Base-by-base conservation (phyloP, 92 coral and sea anemone species). In the Epizoanthus stellaris region DNA sequence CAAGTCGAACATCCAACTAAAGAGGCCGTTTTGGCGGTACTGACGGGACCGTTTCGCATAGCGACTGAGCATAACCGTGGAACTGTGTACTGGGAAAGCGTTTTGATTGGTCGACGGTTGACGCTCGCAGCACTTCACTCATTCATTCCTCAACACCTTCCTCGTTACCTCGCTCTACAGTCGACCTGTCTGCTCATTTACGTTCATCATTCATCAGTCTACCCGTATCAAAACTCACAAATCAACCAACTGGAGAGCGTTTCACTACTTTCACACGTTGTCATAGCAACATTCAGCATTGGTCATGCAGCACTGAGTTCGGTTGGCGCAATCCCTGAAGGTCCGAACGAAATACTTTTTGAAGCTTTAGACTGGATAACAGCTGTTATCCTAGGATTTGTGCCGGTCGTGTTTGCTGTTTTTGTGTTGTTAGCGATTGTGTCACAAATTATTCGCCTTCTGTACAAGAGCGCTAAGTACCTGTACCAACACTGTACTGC, bases 41-140 rank as follows among this genome's bases (percentile, higher is more conserved):
- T 86, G 2, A 36, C 70, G 23, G 89, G 40, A 6, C 89, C 85
- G 5, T 86, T 86, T 52, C 76, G 85, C 16, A 9, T 20, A 43
- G 73, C 61, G 59, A 21, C 20, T 20, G 63, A 39, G 45, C 38
- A 52, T 8, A 36, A 80, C 14, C 20, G 38, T 23, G 89, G 89
- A 40, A 67, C 89, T 4, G 38, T 86, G 13, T 86, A 86, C 58
- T 86, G 89, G 89, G 77, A 86, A 60, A 86, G 89, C 36, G 70
- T 79, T 25, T 13, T 86, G 77, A 80, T 80, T 17, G 89, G 80
- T 15, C 85, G 89, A 20, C 80, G 89, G 49, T 67, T 86, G 16
- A 30, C 45, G 23, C 70, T 86, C 13, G 62, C 56, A 39, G 56
- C 76, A 21, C 67, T 79, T 3, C 76, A 68, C 59, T 67, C 73